phyloP scores from a whole-genome alignment of 2,888 invertebrate genomes.

The Ectobius pallidus region DNA sequence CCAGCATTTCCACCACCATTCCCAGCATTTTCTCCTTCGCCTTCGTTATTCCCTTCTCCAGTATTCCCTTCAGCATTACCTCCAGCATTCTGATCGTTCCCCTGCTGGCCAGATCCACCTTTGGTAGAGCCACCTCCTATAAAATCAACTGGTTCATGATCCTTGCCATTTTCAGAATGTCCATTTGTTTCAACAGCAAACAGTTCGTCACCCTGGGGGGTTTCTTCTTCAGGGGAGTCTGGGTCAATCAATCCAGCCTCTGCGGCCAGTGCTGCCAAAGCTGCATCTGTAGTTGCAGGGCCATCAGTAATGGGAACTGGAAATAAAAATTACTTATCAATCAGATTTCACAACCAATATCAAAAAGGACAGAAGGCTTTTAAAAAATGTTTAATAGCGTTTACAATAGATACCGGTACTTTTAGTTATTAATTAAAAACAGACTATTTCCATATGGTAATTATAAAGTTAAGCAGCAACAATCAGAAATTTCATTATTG shows the following conservation, averaged over 20 bases:
- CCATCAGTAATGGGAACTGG: constrained; percentile 56
- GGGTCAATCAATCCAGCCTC: constrained; percentile 67
- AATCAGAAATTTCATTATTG: too few species aligned
- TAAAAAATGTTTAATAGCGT: too few species aligned
- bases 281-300: constrained; percentile 66
- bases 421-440: too few species aligned
- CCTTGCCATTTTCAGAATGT: not conserved
- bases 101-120: not conserved
- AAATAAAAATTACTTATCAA: too few species aligned
- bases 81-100: not conserved
- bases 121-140: not conserved
- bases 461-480: too few species aligned
- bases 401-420: too few species aligned
- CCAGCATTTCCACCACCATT: constrained; percentile 10
- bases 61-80: not conserved
- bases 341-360: too few species aligned
- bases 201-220: not conserved
- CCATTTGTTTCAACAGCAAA: not conserved
- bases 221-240: not conserved
- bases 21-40: not conserved
- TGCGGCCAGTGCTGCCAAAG: constrained; percentile 65
- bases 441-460: too few species aligned
- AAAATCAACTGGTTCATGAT: not conserved
- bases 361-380: too few species aligned
- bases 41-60: not conserved